phyloP scores from a whole-genome alignment of 2,113 vertebrate genomes.

The Mesoclemmys tuberculata region DNA sequence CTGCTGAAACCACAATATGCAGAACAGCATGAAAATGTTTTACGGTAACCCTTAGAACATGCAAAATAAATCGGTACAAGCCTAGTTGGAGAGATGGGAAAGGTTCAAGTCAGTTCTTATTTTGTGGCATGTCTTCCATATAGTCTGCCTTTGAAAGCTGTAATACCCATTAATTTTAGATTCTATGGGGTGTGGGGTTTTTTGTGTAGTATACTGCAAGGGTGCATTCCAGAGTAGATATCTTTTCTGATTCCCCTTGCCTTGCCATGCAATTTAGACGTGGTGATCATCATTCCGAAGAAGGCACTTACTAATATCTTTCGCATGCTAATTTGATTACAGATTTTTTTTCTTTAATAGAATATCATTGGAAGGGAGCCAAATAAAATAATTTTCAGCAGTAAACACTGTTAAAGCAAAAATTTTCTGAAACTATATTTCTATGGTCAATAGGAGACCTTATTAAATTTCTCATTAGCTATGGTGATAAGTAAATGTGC shows the following conservation, averaged over 20 bases:
- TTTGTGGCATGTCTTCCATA: neutral
- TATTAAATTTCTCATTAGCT: neutral
- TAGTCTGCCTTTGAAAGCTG: slow-evolving; percentile 5
- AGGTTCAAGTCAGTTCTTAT: neutral
- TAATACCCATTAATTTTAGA: slow-evolving; percentile 20
- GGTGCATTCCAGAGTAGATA: neutral
- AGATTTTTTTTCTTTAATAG: neutral
- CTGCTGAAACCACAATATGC: neutral
- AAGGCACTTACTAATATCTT: neutral
- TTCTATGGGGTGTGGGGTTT: neutral
- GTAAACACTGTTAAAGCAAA: neutral
- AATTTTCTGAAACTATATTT: neutral
- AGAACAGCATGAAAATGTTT: neutral
- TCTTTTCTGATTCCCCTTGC: neutral
- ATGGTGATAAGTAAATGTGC: neutral
- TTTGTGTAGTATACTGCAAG: neutral
- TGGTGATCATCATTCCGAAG: neutral
- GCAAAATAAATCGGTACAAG: neutral
- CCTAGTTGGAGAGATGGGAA: neutral
- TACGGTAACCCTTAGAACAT: neutral
- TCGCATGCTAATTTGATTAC: neutral
- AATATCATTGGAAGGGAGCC: neutral
- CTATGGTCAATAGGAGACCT: neutral
- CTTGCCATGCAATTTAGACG: neutral
- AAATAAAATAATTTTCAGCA: neutral